Evolutionary conservation across 2,797 vertebrate species (phyloP), one percentile per base, ranked within the genome.

Genomic region (Amblyraja radiata): DNA sequence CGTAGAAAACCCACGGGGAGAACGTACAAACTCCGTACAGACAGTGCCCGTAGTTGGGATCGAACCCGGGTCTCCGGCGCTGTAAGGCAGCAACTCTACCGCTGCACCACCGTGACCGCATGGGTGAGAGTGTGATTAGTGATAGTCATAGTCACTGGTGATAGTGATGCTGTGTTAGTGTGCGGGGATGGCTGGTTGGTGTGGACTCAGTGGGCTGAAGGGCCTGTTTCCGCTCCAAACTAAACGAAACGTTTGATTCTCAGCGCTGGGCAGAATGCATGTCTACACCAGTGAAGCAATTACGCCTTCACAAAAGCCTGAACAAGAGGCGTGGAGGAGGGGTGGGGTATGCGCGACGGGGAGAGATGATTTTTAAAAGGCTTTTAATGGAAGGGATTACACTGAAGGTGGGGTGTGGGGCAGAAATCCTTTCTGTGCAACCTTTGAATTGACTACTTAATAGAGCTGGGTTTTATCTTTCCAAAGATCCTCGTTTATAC

Each of bases 401-500:
- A 0, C 93, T 94, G 91, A 93, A 94, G 94, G 94, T 94, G 94
- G 95, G 94, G 95, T 93, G 77, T 86, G 88, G 93, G 93, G 94
- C 93, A 94, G 93, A 94, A 94, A 94, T 94, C 94, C 94, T 94
- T 83, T 81, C 46, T 93, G 18, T 88, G 88, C 81, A 93, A 90
- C 18, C 93, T 93, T 94, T 90, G 92, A 93, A 79, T 94, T 94
- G 93, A 93, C 93, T 94, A 90, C 93, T 93, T 94, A 93, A 94
- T 13, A 94, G 93, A 93, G 95, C 93, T 93, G 94, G 93, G 46
- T 46, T 46, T 46, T 3, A 95, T 95, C 95, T 96, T 94, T 74
- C 94, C 28, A 93, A 95, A 94, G 94, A 93, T 92, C 94, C 93
- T 76, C 93, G 94, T 94, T 95, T 94, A 93, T 94, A 93, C 94